These are phyloP conservation scores for Camelus bactrianus DNA, from an alignment of 2,113 vertebrate genomes.

Conservation along the genomic window DNA sequence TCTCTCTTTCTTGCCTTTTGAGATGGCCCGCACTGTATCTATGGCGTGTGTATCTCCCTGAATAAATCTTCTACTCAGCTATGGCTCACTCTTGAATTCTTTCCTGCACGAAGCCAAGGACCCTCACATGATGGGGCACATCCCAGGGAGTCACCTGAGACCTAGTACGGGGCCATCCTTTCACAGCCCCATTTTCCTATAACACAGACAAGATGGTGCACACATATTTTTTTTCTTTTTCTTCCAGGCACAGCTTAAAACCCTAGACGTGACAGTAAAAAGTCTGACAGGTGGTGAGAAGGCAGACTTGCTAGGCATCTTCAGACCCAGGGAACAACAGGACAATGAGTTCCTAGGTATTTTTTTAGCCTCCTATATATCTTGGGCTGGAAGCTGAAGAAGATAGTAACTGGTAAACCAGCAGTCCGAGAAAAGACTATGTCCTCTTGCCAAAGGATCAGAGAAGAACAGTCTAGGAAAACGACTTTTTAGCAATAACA, in stretches of 20 bases:
- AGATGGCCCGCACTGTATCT: too few species aligned
- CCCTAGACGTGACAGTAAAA: too few species aligned
- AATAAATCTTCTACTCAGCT: too few species aligned
- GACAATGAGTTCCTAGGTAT: accelerated
- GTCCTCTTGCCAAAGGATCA: not conserved
- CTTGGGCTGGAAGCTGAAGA: not conserved
- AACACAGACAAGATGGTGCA: not conserved
- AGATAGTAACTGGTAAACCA: not conserved
- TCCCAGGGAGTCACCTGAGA: too few species aligned
- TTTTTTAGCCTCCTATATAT: not conserved
- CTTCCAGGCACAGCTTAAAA: not conserved
- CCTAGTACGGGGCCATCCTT: too few species aligned
- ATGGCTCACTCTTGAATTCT: too few species aligned
- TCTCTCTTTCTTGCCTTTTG: too few species aligned
- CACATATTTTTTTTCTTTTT: not conserved
- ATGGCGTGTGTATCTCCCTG: too few species aligned
- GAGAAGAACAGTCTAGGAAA: not conserved
- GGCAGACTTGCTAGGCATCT: not conserved
- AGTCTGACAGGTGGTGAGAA: not conserved
- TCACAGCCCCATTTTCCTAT: too few species aligned
- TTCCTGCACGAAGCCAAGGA: too few species aligned
- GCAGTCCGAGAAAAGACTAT: not conserved
- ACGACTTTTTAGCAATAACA: not conserved
- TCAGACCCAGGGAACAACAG: not conserved
- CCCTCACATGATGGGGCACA: too few species aligned